Evolutionary conservation across 2,797 vertebrate genomes (phyloP).

Genomic region (Rhynchonycteris naso): DNA sequence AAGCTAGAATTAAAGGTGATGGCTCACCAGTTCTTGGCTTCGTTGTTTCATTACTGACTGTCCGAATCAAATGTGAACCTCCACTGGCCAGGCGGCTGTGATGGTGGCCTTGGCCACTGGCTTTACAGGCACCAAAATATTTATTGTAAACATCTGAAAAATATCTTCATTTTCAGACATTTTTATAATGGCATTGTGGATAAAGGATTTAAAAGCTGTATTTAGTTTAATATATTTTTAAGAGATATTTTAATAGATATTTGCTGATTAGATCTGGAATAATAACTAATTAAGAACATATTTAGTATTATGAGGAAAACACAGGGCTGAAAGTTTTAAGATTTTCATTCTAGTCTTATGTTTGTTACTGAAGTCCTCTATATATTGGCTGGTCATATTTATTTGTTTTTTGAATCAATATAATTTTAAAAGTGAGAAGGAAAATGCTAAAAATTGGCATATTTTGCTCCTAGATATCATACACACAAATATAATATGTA

Average conservation of each 20-base stretch:
- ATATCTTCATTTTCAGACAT: not conserved
- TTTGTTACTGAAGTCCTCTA: not conserved
- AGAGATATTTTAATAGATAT: not conserved
- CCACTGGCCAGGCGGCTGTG: no score
- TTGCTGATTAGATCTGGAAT: not conserved
- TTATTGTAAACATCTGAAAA: not conserved
- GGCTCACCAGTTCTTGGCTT: no score
- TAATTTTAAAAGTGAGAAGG: not conserved
- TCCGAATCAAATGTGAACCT: no score
- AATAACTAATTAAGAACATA: not conserved
- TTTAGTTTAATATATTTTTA: not conserved
- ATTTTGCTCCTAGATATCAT: not conserved
- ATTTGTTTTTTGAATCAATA: not conserved
- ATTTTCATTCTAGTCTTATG: not conserved
- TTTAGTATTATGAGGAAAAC: constrained; percentile 3
- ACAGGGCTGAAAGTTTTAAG: not conserved
- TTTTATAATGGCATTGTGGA: not conserved
- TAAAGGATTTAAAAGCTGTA: not conserved
- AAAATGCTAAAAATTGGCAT: not conserved
- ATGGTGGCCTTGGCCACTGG: no score
- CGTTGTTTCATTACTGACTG: no score
- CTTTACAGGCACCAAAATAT: no score
- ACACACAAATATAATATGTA: not conserved
- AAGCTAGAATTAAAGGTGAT: no score
- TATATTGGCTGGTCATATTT: not conserved